Conservation (phyloP, 1,140 invertebrate genomes). For the Penaeus japonicus region DNA sequence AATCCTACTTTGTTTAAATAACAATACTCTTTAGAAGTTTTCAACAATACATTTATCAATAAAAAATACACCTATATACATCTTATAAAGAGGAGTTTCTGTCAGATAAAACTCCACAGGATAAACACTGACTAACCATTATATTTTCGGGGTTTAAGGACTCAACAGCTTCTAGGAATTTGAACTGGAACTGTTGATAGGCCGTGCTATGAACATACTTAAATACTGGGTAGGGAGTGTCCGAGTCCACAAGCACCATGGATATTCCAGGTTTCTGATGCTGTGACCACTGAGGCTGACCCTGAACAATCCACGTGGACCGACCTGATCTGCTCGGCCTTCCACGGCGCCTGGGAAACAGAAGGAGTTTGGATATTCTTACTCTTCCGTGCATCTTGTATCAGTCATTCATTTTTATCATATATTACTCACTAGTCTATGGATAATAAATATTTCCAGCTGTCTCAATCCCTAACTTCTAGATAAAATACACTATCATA, state of each 20-base stretch:
- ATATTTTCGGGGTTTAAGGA: slow-evolving; percentile 83
- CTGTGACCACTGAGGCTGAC: slow-evolving; percentile 8
- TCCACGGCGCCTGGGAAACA: slow-evolving; percentile 4
- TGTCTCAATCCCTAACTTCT: too few relatives aligned
- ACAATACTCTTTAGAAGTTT: too few relatives aligned
- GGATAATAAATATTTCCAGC: too few relatives aligned
- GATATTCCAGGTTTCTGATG: slow-evolving; percentile 69
- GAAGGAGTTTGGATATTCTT: neutral
- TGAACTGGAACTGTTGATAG: slow-evolving; percentile 79
- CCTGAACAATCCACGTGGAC: slow-evolving; percentile 44
- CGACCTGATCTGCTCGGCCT: slow-evolving; percentile 14
- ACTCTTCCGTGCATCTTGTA: too few relatives aligned
- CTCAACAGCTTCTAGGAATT: slow-evolving; percentile 81
- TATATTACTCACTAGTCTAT: neutral
- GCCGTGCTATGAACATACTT: slow-evolving; percentile 79
- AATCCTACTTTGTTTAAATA: too few relatives aligned
- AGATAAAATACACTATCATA: too few relatives aligned
- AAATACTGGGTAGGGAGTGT: slow-evolving; percentile 73
- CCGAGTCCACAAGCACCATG: slow-evolving; percentile 74
- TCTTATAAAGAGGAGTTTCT: neutral
- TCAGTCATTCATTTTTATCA: neutral
- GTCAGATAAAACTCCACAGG: neutral
- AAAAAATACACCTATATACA: neutral
- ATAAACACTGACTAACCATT: slow-evolving; percentile 68
- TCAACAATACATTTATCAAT: too few relatives aligned